Conservation (phyloP, 2,888 invertebrate species). For the Hymenopus coronatus region DNA sequence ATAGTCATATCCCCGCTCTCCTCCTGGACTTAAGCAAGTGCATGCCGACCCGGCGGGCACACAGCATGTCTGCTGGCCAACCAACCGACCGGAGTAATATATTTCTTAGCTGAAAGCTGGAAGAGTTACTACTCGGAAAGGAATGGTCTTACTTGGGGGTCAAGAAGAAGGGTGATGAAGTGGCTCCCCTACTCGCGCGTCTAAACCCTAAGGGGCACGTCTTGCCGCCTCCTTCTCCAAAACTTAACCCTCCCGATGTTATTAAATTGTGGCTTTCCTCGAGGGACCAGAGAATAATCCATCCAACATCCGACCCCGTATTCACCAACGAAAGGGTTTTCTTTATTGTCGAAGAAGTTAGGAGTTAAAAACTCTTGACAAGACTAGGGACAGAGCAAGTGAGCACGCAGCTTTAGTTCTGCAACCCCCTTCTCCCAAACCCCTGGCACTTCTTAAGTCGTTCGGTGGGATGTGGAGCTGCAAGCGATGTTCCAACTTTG, state of each 20-base stretch:
- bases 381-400: conserved; percentile 11
- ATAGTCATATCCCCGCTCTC: not conserved
- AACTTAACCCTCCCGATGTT: conserved; percentile 28
- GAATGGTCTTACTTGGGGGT: conserved; percentile 2
- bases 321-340: conserved; percentile 2
- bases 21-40: not conserved
- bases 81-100: conserved; percentile 25
- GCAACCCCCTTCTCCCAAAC: not conserved
- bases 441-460: not conserved
- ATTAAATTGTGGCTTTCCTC: conserved; percentile 34
- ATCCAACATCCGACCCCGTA: not conserved
- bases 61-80: conserved; percentile 12
- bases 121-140: conserved; percentile 23
- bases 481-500: conserved; percentile 16
- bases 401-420: conserved; percentile 7
- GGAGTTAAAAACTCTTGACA: conserved; percentile 27
- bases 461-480: not conserved
- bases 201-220: conserved; percentile 8
- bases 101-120: conserved; percentile 31
- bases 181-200: not conserved
- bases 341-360: conserved; percentile 23
- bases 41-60: not conserved
- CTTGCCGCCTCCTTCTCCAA: not conserved
- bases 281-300: conserved; percentile 21
- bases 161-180: conserved; percentile 19